A percentile compares a stretch with the other conserved stretches of the same genome.
Evolutionary conservation across 2,888 invertebrate genomes (phyloP).

Genomic region (Nesidiocoris tenuis): DNA sequence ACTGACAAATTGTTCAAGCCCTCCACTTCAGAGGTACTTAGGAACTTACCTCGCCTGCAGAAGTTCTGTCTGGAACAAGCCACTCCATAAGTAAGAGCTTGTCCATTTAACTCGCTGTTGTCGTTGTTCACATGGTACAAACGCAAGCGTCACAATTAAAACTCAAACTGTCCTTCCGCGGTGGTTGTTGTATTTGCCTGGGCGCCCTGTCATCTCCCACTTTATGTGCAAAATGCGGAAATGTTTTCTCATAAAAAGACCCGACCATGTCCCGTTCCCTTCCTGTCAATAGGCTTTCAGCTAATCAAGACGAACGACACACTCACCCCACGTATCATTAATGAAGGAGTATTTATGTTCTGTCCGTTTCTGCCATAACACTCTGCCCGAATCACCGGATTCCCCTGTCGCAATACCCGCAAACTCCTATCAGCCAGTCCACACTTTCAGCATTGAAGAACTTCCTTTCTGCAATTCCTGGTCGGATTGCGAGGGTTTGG

Average conservation of each 20-base stretch:
- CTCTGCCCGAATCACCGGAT: neutral
- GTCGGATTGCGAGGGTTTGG: neutral
- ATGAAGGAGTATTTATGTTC: constrained; percentile 43
- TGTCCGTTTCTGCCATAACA: constrained; percentile 23
- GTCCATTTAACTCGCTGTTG: neutral
- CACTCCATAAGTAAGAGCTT: neutral
- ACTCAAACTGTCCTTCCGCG: neutral
- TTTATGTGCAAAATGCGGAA: neutral
- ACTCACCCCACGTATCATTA: constrained; percentile 5
- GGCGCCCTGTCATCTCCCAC: neutral
- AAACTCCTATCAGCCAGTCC: neutral
- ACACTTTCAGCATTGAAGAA: constrained; percentile 26
- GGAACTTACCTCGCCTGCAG: neutral
- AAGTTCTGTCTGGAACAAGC: no score
- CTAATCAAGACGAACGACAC: constrained; percentile 42
- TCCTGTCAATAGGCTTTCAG: constrained; percentile 33
- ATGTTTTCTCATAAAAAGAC: neutral
- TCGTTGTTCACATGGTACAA: no score
- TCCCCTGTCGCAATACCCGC: neutral
- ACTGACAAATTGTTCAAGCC: no score
- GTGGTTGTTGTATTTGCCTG: neutral
- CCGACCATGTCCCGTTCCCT: neutral
- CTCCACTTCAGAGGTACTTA: neutral
- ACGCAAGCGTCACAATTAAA: no score
- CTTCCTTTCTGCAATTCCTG: constrained; percentile 1